Evolutionary conservation across 2,797 vertebrate genomes (phyloP), one percentile per base, ranked within the genome.

Genomic region (Myotis myotis): DNA sequence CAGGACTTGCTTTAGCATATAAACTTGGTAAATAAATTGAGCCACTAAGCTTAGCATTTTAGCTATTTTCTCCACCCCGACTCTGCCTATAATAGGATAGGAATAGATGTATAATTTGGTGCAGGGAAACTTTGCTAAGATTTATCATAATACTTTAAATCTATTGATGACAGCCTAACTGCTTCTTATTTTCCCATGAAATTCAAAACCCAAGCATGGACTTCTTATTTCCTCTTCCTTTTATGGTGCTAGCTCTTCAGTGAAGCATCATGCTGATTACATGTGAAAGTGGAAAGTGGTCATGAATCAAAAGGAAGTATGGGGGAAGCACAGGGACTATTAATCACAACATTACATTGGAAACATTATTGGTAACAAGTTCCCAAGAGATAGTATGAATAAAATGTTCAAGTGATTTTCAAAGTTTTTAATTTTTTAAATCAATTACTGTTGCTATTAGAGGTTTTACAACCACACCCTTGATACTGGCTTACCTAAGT

Each of bases 351-450:
- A 57, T 30, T 90, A 15, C 81, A 22, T 28, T 81, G 23, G 20
- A 25, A 87, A 38, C 20, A 68, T 7, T 15, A 10, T 9, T 41
- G 22, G 16, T 16, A 51, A 78, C 16, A 49, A 66, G 92, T 92
- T 90, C 7, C 41, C 28, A 66, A 95, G 19, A 57, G 20, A 13
- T 62, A 79, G 22, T 49, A 66, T 78, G n/a, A 91, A 83, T 74
- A 84, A 94, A 90, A 86, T 85, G 8, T 25, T 86, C n/a, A 88
- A 91, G 19, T 76, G 41, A 64, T 51, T 79, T 87, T 49, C 79
- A 75, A 55, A 51, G 25, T 75, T 80, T 81, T 78, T 25, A 84
- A 80, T 60, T 44, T 62, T 86, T 16, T 33, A 80, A 94, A 75
- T 6, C 10, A 90, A 66, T 78, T 66, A 72, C 44, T 28, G 7